Percentiles rank a stretch among this genome's conserved stretches.
These are phyloP conservation scores for Gymnoscopelus microlampas DNA, from an alignment of 2,797 vertebrate species.

Conservation along the genomic window DNA sequence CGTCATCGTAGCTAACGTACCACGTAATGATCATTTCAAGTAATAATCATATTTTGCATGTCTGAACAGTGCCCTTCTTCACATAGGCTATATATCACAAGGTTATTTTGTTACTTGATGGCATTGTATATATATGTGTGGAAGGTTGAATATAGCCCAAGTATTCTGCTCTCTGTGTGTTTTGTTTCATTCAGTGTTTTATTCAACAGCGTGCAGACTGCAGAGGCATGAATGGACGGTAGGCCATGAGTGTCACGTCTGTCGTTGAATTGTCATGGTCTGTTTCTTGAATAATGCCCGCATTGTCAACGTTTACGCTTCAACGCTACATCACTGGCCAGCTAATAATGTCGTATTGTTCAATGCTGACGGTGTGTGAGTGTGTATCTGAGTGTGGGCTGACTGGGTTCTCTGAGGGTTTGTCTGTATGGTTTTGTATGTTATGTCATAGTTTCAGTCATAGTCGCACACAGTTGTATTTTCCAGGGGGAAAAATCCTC, in stretches of 20 bases:
- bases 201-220: slow-evolving; percentile 32
- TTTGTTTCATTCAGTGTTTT: slow-evolving; percentile 2
- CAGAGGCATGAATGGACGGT: slow-evolving; percentile 17
- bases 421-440: neutral
- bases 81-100: neutral
- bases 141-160: neutral
- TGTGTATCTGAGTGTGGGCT: neutral
- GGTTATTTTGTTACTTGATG: slow-evolving; percentile 30
- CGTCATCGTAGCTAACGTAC: slow-evolving; percentile 1
- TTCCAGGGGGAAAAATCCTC: neutral
- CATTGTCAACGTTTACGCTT: slow-evolving; percentile 59
- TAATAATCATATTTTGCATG: slow-evolving; percentile 10
- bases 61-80: neutral
- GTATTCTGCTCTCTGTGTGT: slow-evolving; percentile 8
- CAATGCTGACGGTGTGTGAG: slow-evolving; percentile 12
- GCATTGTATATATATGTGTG: slow-evolving; percentile 27
- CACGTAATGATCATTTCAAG: neutral
- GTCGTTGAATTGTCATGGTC: slow-evolving; percentile 42
- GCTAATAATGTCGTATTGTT: slow-evolving; percentile 45
- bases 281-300: slow-evolving; percentile 51
- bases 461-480: slow-evolving; percentile 30
- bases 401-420: neutral
- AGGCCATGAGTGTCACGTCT: slow-evolving; percentile 32
- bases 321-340: slow-evolving; percentile 28
- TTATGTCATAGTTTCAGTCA: neutral